Evolutionary conservation across 2,797 vertebrate species (phyloP).

Genomic region (Distichodus sexfasciatus): DNA sequence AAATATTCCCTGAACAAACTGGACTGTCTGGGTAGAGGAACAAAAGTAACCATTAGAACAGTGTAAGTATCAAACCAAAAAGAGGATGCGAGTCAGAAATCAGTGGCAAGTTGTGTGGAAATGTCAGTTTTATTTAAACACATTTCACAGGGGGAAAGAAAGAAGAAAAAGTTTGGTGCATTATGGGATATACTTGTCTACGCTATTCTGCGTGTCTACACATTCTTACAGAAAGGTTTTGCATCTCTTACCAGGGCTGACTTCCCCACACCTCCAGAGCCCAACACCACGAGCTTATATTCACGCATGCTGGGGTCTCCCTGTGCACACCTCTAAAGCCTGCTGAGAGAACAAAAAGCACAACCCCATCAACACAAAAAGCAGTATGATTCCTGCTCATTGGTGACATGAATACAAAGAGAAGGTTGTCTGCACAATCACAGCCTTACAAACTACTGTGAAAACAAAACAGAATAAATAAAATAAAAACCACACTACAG

Average conservation of each 20-base stretch:
- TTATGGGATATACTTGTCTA: no score
- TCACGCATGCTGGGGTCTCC: slow-evolving; percentile 93
- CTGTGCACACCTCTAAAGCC: slow-evolving; percentile 77
- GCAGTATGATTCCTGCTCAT: neutral
- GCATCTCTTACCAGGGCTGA: slow-evolving; percentile 98
- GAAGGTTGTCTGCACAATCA: no score
- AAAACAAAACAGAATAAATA: no score
- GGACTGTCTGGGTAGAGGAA: slow-evolving; percentile 83
- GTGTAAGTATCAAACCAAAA: neutral
- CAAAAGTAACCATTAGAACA: neutral
- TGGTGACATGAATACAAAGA: neutral
- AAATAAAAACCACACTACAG: no score
- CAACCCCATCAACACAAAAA: neutral
- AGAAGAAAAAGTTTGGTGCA: no score
- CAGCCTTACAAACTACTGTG: neutral
- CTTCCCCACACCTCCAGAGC: slow-evolving; percentile 98
- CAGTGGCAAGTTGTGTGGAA: neutral
- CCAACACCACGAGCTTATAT: slow-evolving; percentile 99
- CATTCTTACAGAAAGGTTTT: no score
- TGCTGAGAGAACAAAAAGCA: slow-evolving; percentile 53
- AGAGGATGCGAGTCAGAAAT: no score
- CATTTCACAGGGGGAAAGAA: no score
- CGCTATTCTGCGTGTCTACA: no score
- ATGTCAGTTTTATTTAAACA: neutral
- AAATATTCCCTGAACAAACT: slow-evolving; percentile 99